These are phyloP conservation scores for Acipenser transmontanus DNA, from an alignment of 2,797 vertebrate genomes.

Conservation along the genomic window DNA sequence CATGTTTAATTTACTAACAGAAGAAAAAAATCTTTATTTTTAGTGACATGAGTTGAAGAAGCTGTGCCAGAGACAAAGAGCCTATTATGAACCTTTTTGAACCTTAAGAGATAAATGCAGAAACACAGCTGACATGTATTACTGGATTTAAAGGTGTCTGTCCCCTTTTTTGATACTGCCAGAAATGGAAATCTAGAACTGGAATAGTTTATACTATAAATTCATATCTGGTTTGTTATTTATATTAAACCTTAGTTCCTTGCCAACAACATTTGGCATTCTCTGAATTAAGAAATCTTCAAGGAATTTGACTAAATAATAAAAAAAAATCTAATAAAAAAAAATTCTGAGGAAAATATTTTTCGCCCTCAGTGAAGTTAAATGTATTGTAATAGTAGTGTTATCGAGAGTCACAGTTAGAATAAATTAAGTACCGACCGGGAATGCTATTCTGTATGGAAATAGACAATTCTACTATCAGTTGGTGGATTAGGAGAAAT, in stretches of 20 bases:
- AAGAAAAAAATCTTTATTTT: constrained; percentile 11
- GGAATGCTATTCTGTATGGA: no score
- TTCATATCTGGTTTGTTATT: background rate
- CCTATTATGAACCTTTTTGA: constrained; percentile 23
- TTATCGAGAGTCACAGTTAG: no score
- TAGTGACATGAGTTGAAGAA: constrained; percentile 15
- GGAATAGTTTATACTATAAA: background rate
- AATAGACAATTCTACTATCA: no score
- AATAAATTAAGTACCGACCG: no score
- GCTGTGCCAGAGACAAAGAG: constrained; percentile 24
- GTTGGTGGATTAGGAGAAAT: no score
- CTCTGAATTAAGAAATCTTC: no score
- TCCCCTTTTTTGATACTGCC: background rate
- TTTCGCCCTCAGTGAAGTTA: no score
- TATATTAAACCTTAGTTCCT: background rate
- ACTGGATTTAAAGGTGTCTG: constrained; percentile 36
- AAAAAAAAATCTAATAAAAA: no score
- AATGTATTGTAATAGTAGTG: no score
- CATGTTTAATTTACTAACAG: constrained; percentile 31
- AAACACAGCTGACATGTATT: constrained; percentile 32
- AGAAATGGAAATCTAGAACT: background rate
- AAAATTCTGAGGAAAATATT: no score
- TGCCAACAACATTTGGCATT: no score
- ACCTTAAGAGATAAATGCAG: constrained; percentile 30
- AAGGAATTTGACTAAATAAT: no score